Base-by-base conservation (phyloP, 2,888 invertebrate genomes). In the Neoaliturus tenellus region DNA sequence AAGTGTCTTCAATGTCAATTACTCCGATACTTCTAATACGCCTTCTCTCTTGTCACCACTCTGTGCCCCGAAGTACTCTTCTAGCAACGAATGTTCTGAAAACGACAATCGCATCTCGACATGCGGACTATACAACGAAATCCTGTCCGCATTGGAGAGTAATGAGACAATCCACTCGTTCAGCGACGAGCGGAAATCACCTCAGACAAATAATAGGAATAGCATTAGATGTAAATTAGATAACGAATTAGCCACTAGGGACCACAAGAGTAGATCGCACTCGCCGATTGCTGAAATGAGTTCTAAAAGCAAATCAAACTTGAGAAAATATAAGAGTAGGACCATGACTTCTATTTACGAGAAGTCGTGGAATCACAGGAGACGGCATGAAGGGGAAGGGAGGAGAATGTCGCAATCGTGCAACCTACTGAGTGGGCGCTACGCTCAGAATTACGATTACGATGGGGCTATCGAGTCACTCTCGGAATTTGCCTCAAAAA, bases 1-100 rank as follows among this genome's bases (percentile, higher is more conserved):
- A 33, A 82, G 78, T 78, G 78, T 78, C 78, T 78, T 78, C 55
- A 78, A 78, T 25, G 78, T 78, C 78, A 78, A 78, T 78, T 78
- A 78, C 31, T 28, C 25, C 31, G 28, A 48, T 20, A 35, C 12
- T 55, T 51, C 78, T 55, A 41, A 48, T 28, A 33, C 55, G 55
- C 55, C 78, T 78, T 78, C 78, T 78, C 55, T 33, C n/a, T 75
- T 48, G 23, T 75, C 75, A 75, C 75, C 75, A 20, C 41, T 44
- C 44, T 20, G 75, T 75, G 75, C 75, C 55, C 78, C 55, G 4
- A 55, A 55, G 31, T 8, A 55, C 33, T 35, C 71, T 33, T 39
- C 39, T 75, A 48, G 23, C 75, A 17, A 55, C 35, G 48, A 31
- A 17, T 51, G 17, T 67, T 10, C 67, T 10, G 71, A 69, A 31